These are phyloP conservation scores for Coregonus suidteri DNA, from an alignment of 2,797 vertebrate genomes.

Conservation along the genomic window DNA sequence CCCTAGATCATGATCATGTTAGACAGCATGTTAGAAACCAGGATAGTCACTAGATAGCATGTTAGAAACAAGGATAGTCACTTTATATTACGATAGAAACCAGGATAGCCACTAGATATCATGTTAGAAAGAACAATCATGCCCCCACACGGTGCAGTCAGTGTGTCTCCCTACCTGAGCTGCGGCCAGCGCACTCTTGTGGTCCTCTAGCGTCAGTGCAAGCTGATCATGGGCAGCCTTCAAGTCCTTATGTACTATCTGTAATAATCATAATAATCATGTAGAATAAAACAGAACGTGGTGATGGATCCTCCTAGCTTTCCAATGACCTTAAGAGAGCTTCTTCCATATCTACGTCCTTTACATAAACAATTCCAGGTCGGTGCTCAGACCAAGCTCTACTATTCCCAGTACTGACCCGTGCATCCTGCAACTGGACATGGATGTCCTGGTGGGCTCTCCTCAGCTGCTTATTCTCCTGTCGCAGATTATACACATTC, in stretches of 20 bases:
- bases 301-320: too few relatives aligned
- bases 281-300: neutral
- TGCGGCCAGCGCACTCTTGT: slow-evolving; percentile 95
- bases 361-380: neutral
- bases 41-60: too few relatives aligned
- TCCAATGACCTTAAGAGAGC: too few relatives aligned
- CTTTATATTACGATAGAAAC: too few relatives aligned
- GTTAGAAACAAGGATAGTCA: too few relatives aligned
- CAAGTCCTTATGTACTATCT: slow-evolving; percentile 93
- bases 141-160: neutral
- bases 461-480: slow-evolving; percentile 94
- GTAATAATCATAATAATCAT: slow-evolving; percentile 54
- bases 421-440: slow-evolving; percentile 89
- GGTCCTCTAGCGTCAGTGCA: slow-evolving; percentile 92
- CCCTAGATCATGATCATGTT: too few relatives aligned
- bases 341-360: neutral
- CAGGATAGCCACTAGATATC: too few relatives aligned
- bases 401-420: slow-evolving; percentile 74
- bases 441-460: slow-evolving; percentile 96
- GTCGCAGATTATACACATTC: slow-evolving; percentile 85
- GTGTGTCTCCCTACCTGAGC: slow-evolving; percentile 84
- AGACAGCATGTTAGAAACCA: too few relatives aligned
- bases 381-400: too few relatives aligned
- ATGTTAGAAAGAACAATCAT: neutral
- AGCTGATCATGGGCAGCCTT: slow-evolving; percentile 88